Base-by-base conservation (phyloP, 2,888 invertebrate species). In the Gortyna flavago region DNA sequence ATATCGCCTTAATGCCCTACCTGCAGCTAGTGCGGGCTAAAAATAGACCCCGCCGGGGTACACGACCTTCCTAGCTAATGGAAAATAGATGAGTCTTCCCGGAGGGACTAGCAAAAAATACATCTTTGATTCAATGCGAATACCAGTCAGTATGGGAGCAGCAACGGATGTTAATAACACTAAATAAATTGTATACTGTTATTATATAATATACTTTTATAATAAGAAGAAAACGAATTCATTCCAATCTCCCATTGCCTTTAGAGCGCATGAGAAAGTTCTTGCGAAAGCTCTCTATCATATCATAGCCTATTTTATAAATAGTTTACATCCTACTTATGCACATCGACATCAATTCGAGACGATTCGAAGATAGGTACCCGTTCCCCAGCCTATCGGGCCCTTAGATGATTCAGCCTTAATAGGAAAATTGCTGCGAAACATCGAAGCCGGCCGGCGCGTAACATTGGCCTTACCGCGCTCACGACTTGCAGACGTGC, bases 391-490 rank as follows among this genome's bases (percentile, higher is more conserved):
- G 90, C 91, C 87, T 88, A 91, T 91, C 91, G 88, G 92, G 93
- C 95, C 95, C 96, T 96, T 94, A 94, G 93, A 94, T 93, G 91
- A 94, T 93, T 94, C 92, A 94, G 88, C 90, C 93, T 93, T 95
- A 96, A 97, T 96, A 94, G 93, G 93, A 96, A 96, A 95, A 96
- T 97, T 96, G 93, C 93, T 91, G 91, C 91, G 88, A 93, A 94
- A 90, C 91, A 89, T 89, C 90, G 88, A 91, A 91, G 90, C 92
- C 90, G 90, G 89, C 89, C 91, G 92, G 93, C 91, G 93, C 94
- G 96, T 96, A 96, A 96, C 96, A 96, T 97, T 96, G 96, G 96
- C 96, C 96, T 97, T 96, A 95, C 93, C 88, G 90, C 90, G 86
- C 91, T 94, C 95, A 95, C 95, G 95, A 94, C 92, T 95, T 93